Percentiles rank a stretch among this genome's conserved stretches.
Conservation (phyloP, 2,113 vertebrate genomes). For the Dryoscopus gambensis region DNA sequence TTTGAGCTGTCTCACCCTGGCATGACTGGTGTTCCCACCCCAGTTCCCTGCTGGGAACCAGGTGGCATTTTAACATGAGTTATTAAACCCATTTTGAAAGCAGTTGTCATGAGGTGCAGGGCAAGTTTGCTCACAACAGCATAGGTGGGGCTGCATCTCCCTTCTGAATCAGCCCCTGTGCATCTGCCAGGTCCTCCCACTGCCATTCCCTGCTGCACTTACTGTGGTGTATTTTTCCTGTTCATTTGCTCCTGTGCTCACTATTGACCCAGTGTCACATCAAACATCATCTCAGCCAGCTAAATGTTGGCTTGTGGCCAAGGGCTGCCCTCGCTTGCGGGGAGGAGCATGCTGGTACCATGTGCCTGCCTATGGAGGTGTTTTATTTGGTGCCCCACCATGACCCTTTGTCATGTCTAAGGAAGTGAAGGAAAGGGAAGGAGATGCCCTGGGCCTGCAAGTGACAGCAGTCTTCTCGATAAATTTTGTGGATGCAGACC, state of each 20-base stretch:
- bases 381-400: neutral
- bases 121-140: neutral
- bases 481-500: neutral
- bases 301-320: neutral
- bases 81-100: neutral
- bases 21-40: neutral
- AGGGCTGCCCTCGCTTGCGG: neutral
- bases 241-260: neutral
- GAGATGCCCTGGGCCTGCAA: neutral
- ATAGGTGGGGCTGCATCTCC: constrained; percentile 7
- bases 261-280: neutral
- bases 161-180: neutral
- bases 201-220: neutral
- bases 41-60: neutral
- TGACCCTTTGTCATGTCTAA: neutral
- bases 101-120: neutral
- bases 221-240: neutral
- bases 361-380: neutral
- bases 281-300: neutral
- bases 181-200: neutral
- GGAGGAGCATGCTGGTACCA: accelerated
- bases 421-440: neutral
- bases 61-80: neutral
- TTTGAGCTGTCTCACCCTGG: neutral
- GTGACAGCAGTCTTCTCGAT: neutral